Evolutionary conservation across 2,888 invertebrate genomes (phyloP).

Genomic region (Phortica okadai): DNA sequence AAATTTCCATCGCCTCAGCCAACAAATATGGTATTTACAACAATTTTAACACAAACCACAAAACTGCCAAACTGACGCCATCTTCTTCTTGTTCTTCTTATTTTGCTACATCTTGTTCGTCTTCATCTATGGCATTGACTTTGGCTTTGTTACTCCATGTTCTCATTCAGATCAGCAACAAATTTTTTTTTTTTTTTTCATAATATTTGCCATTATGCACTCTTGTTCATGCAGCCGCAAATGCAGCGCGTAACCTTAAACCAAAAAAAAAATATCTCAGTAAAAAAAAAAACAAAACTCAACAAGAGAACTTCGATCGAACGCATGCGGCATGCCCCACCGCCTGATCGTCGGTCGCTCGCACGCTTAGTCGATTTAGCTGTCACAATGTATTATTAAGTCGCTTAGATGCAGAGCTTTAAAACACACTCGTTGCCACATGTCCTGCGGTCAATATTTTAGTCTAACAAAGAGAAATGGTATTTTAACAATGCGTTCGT

Average conservation of each 20-base stretch:
- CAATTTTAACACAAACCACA: constrained; percentile 27
- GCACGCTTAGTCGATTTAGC: constrained; percentile 3
- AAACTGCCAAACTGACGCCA: constrained; percentile 26
- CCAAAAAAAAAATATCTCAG: background rate
- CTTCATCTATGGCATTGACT: background rate
- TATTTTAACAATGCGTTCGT: constrained; percentile 21
- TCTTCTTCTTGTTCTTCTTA: background rate
- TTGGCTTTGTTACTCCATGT: constrained; percentile 9
- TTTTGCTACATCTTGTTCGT: background rate
- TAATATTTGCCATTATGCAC: background rate
- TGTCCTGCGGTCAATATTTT: constrained; percentile 29
- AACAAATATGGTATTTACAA: constrained; percentile 14
- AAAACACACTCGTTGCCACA: background rate
- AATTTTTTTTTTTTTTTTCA: background rate
- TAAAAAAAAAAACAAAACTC: too few relatives aligned
- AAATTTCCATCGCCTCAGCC: constrained; percentile 24
- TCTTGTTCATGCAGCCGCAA: constrained; percentile 1
- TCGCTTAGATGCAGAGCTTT: constrained; percentile 23
- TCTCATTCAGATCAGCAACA: background rate
- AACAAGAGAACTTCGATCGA: too few relatives aligned
- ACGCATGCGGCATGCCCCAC: too few relatives aligned
- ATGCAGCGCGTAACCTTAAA: constrained; percentile 4
- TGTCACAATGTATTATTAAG: constrained; percentile 24
- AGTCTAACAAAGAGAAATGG: constrained; percentile 26
- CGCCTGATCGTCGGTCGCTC: background rate